Base-by-base conservation (phyloP, 2,113 vertebrate species). In the Pardalotus punctatus region DNA sequence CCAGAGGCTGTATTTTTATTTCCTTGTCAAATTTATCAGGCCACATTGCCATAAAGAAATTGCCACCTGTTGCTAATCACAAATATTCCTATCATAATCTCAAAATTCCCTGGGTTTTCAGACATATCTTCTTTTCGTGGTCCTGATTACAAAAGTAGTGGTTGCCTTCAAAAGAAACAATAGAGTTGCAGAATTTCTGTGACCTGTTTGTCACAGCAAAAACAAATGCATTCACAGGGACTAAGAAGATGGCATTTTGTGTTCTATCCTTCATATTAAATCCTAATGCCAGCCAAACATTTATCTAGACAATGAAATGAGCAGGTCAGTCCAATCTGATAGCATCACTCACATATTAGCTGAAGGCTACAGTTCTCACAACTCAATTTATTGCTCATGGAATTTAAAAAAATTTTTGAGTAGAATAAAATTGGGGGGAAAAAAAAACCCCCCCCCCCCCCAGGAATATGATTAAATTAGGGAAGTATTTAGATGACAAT, bases 81-180 rank as follows among this genome's bases (percentile, higher is more conserved):
- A 65, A n/a, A 36, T 48, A 67, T 19, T 38, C 19, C 56, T 42
- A 23, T 28, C 33, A 70, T 33, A 45, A 36, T 60, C 8, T 40
- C 27, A 67, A 28, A 74, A 31, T 28, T 3, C 10, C 17, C 10
- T 27, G 7, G 5, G 17, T 21, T 92, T 87, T 88, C 5, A 76
- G 50, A 53, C 11, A 14, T 12, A 74, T 10, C 28, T 58, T 43
- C 10, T 88, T 81, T 81, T 45, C 66, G n/a, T 54, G 24, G 28
- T 33, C 23, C 61, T 0, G 0, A 51, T 58, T 47, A 29, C 5
- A 21, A 33, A 66, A 45, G 3, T 2, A 43, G 4, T 6, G 12
- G 5, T 18, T 45, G 33, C 20, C 36, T 73, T 54, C 43, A 78
- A 21, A 19, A 67, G 61, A 88, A 89, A 43, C 2, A 84, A 56